Evolutionary conservation across 2,797 vertebrate genomes (phyloP).

Genomic region (Trachops cirrhosus): DNA sequence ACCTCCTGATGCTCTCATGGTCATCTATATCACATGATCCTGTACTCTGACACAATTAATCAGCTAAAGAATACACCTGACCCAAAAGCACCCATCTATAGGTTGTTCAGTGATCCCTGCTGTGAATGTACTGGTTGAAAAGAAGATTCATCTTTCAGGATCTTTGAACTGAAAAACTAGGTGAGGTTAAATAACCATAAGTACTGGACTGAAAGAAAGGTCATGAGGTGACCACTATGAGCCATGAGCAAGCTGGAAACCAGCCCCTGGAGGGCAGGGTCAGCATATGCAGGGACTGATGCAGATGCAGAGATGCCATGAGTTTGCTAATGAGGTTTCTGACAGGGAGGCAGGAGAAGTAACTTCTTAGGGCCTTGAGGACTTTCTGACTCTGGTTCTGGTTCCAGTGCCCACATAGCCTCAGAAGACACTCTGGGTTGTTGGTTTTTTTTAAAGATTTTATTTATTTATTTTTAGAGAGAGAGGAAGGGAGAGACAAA

Average conservation of each 20-base stretch:
- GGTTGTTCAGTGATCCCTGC: background rate
- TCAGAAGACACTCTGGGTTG: background rate
- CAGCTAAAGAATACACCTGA: background rate
- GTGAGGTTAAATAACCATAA: background rate
- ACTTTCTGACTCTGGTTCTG: background rate
- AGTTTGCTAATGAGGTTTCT: background rate
- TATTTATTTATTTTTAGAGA: background rate
- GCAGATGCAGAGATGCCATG: background rate
- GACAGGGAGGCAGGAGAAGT: background rate
- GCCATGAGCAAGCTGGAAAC: background rate
- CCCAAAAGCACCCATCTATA: background rate
- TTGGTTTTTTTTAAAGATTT: background rate
- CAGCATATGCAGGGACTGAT: background rate
- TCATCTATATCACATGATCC: background rate
- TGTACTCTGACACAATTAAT: background rate
- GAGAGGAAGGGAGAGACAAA: background rate
- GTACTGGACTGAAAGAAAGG: background rate
- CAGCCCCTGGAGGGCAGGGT: background rate
- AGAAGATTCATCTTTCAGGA: constrained; percentile 18
- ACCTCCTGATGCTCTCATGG: background rate
- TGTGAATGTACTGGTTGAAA: background rate
- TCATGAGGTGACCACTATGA: background rate
- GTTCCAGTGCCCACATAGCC: background rate
- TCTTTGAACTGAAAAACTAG: background rate
- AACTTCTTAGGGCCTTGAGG: background rate